Evolutionary conservation across 2,797 vertebrate species (phyloP), one percentile per base, ranked within the genome.

Genomic region (Xenentodon cancila): DNA sequence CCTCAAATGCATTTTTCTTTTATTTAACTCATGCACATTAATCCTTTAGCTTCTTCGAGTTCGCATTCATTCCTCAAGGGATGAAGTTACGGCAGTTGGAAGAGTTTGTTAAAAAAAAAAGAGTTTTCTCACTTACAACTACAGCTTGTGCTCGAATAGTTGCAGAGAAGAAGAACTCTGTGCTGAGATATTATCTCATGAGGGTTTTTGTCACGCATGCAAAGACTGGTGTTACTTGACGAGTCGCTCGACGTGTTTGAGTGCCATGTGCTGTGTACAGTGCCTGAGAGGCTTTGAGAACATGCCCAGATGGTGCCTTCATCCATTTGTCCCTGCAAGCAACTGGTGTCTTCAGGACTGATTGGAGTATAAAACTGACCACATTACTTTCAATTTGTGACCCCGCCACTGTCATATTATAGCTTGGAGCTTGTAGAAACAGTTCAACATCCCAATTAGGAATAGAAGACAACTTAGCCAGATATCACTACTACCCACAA

Each of bases 151-250:
- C 79, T 84, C 9, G 25, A 57, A 81, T 84, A 86, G 82, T 90
- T 83, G 60, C 59, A 81, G 77, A 65, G 66, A 73, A 81, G 70
- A 45, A 74, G 50, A 82, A 84, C 70, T 81, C 77, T 63, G 67
- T 69, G 59, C 68, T 71, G 73, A 73, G 61, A 77, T 77, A 72
- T 70, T 60, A 74, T 87, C 77, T 82, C 80, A 71, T n/a, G 45
- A 75, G 81, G 68, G 69, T 73, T 72, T 79, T 81, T 85, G 81
- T 83, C 85, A 87, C 55, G 50, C 84, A 80, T 84, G 82, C 80
- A 74, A 65, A 55, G 49, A 70, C 50, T 59, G 71, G 81, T 76
- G 88, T 79, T 80, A 71, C 67, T 84, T 71, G 80, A 79, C 62
- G 77, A 79, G 70, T 77, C 9, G 69, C 67, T 81, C 69, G 53